Evolutionary conservation across 2,888 invertebrate genomes (phyloP), one percentile per base, ranked within the genome.

Genomic region (Chydorus sphaericus): DNA sequence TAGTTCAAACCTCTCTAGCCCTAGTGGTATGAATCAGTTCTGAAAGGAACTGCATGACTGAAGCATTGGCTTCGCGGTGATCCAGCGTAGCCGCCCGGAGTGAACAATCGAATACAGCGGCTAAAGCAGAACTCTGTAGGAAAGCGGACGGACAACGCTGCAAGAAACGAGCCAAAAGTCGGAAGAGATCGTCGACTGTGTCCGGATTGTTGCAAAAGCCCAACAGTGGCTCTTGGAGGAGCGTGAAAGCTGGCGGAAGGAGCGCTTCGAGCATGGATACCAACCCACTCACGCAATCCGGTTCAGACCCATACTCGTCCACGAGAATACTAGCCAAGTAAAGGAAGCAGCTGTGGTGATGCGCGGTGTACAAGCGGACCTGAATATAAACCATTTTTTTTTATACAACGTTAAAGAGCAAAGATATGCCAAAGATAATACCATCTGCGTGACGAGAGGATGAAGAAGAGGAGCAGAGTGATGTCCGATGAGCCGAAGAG

Each of bases 111-210:
- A 93, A 73, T 61, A 92, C 83, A 7, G 82, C 79, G 31, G 78
- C 76, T 53, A 87, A 73, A 31, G 86, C 78, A 11, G 80, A 75
- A 61, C 84, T 83, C 63, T 82, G 80, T 60, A 98, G 75, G 71
- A 96, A 87, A 62, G 82, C 77, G 31, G 84, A 71, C 2, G 96
- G 88, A 55, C 85, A 80, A 63, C 90, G 81, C 72, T 93, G 93
- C 57, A 94, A 75, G 70, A 91, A 91, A 66, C 87, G 74, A 52
- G 81, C 77, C 64, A 86, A 86, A 33, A 92, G 74, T 51, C 91
- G 75, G 71, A 96, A 98, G 62, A 97, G 81, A 68, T 98, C 98
- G 67, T 98, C 98, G 0, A 98, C 92, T 0, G 96, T 97, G 66
- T 98, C 97, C 0, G 98, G 97, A 74, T 97, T 87, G 69, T 93